Conservation (phyloP, 1,140 invertebrate genomes). For the Dinoponera quadriceps region DNA sequence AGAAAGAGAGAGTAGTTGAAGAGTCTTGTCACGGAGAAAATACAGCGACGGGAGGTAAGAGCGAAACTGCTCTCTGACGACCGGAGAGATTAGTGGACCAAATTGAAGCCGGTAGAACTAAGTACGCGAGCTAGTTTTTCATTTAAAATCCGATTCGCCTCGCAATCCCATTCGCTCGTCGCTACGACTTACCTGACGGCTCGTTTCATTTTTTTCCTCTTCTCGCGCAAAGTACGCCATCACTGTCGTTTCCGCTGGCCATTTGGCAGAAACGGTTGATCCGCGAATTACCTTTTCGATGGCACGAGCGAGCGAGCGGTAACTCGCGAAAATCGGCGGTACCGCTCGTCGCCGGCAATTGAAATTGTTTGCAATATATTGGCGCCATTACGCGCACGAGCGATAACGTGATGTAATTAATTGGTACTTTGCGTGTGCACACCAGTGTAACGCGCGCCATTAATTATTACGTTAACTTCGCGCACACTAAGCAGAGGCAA, state of each 20-base stretch:
- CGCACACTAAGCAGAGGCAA: slow-evolving; percentile 40
- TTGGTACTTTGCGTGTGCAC: slow-evolving; percentile 44
- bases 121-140: slow-evolving; percentile 22
- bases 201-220: neutral
- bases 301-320: neutral
- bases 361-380: slow-evolving; percentile 47
- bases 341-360: slow-evolving; percentile 17
- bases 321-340: slow-evolving; percentile 7
- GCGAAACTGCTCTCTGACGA: neutral
- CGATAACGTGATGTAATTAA: slow-evolving; percentile 50
- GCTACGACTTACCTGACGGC: slow-evolving; percentile 13
- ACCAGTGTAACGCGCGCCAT: slow-evolving; percentile 21
- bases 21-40: neutral
- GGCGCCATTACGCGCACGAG: slow-evolving; percentile 25
- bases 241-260: neutral
- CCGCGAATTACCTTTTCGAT: neutral
- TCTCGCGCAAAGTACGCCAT: neutral
- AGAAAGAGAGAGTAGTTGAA: neutral
- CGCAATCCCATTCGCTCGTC: neutral
- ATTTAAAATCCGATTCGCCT: slow-evolving; percentile 7
- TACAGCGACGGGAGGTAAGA: neutral
- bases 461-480: slow-evolving; percentile 60
- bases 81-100: neutral
- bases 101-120: neutral
- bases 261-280: neutral